Conservation (phyloP, 2,797 vertebrate genomes). For the Catostomus latipinnis region DNA sequence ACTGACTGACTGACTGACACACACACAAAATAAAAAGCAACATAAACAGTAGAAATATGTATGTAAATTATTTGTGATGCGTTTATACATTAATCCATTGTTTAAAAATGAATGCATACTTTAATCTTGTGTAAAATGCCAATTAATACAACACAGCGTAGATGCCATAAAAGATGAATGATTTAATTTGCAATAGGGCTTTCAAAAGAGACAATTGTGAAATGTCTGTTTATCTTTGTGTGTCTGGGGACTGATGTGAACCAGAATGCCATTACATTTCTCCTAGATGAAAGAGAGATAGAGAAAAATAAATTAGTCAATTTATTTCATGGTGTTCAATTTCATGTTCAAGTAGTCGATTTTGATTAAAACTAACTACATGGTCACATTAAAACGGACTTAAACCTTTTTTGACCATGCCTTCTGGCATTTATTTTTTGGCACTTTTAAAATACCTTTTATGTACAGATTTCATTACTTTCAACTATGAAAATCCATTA, state of each 20-base stretch:
- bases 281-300: neutral
- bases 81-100: neutral
- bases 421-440: too few relatives aligned
- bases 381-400: too few relatives aligned
- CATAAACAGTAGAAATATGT: neutral
- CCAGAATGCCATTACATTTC: neutral
- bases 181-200: neutral
- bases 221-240: neutral
- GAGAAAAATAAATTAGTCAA: neutral
- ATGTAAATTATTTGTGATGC: neutral
- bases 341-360: too few relatives aligned
- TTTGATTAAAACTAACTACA: too few relatives aligned
- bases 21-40: slow-evolving; percentile 27
- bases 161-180: slow-evolving; percentile 4
- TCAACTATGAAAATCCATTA: too few relatives aligned
- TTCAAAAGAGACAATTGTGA: neutral
- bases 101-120: too few relatives aligned
- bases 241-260: neutral
- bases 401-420: too few relatives aligned
- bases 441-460: too few relatives aligned
- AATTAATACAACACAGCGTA: slow-evolving; percentile 74
- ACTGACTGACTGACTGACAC: slow-evolving; percentile 62
- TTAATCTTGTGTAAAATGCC: slow-evolving; percentile 93
- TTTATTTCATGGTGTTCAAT: too few relatives aligned
- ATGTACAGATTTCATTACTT: too few relatives aligned